Evolutionary conservation across 2,113 vertebrate species (phyloP).

Genomic region (Neodontobutis hainanensis): DNA sequence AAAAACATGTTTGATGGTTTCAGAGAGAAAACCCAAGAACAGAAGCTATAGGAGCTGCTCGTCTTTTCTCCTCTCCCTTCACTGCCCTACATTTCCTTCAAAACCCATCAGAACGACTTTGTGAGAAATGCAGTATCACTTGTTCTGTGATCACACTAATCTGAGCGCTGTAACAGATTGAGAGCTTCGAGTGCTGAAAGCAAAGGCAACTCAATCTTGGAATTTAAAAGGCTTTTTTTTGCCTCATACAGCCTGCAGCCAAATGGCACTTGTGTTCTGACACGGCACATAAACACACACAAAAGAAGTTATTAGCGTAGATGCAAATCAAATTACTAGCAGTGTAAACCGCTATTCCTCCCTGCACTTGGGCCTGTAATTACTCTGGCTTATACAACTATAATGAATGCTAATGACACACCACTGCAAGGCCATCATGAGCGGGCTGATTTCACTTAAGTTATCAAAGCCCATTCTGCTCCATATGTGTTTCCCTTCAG

Average conservation of each 20-base stretch:
- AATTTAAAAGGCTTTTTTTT: conserved; percentile 74
- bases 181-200: conserved; percentile 69
- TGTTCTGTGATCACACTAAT: conserved; percentile 70
- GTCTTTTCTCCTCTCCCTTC: conserved; percentile 29
- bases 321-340: conserved; percentile 86
- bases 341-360: conserved; percentile 83
- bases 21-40: not conserved
- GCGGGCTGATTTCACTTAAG: conserved; percentile 72
- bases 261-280: conserved; percentile 84
- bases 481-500: conserved; percentile 28
- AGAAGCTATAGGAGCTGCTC: conserved; percentile 14
- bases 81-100: conserved; percentile 61
- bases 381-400: conserved; percentile 80
- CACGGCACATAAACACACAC: conserved; percentile 86
- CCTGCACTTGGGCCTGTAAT: conserved; percentile 82
- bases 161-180: conserved; percentile 65
- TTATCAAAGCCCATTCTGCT: conserved; percentile 57
- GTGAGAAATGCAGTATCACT: conserved; percentile 63
- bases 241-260: conserved; percentile 77
- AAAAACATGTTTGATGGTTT: conserved; percentile 10
- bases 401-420: conserved; percentile 85
- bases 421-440: conserved; percentile 72
- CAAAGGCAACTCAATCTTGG: conserved; percentile 77
- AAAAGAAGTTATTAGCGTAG: conserved; percentile 87
- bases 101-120: conserved; percentile 62